Evolutionary conservation across 2,113 vertebrate species (phyloP), one percentile per base, ranked within the genome.

Genomic region (Onychorhynchus coronatus): DNA sequence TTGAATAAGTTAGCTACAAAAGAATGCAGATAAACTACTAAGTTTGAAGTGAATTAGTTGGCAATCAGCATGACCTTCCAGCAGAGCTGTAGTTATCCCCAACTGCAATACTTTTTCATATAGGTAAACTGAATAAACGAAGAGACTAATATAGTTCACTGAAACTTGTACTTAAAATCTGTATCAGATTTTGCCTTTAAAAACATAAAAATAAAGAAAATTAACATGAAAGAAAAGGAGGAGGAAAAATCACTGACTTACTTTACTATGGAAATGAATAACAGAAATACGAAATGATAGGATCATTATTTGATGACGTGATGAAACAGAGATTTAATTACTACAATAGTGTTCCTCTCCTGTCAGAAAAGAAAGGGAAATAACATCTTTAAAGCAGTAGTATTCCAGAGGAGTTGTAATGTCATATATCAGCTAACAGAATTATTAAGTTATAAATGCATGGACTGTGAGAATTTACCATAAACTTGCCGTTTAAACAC

Each of bases 221-320:
- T 33, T 76, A 71, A 74, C 5, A 12, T 47, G 39, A 88, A 85
- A 86, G 30, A 67, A 85, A 91, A 91, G 47, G 50, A 77, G 58
- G 59, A 65, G n/a, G 39, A 86, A 83, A 84, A 92, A 44, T 59
- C 50, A 87, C 30, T 89, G 78, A 31, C 33, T 93, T 89, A 71
- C 15, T 95, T 88, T 55, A 83, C 25, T 35, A 82, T 82, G 88
- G 49, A 85, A 68, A 94, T 72, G 91, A 84, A 24, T 63, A 91
- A 96, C 89, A 91, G 74, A 91, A 93, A 96, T 93, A 91, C 46
- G 79, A 93, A 93, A 93, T 91, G 89, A 63, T 52, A 39, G 35
- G 73, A 44, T 74, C 15, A 21, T 86, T 91, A 53, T 78, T 91
- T 65, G 94, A 96, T 94, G 94, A 92, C 39, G 55, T 88, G 92